Percentiles rank a stretch among this genome's conserved stretches.
phyloP scores from a whole-genome alignment of 2,888 invertebrate species.

The Leucania comma region DNA sequence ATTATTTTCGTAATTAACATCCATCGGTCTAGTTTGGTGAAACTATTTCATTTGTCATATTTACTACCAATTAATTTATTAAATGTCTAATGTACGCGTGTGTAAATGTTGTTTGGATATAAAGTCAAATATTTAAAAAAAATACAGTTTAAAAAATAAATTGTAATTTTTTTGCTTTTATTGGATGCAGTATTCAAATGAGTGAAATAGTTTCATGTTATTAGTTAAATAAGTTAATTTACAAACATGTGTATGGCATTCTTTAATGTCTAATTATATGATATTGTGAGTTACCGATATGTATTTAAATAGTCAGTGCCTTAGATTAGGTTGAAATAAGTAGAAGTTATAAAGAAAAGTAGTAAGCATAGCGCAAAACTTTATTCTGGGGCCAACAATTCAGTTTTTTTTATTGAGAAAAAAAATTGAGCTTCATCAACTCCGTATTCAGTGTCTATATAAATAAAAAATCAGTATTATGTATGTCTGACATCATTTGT shows the following conservation, averaged over 20 bases:
- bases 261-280: neutral
- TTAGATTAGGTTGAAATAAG: slow-evolving; percentile 1
- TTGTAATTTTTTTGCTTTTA: neutral
- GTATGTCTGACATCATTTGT: slow-evolving; percentile 17
- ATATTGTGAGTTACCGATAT: slow-evolving; percentile 20
- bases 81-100: neutral
- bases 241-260: slow-evolving; percentile 5
- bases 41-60: neutral
- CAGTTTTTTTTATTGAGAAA: neutral
- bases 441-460: neutral
- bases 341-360: neutral
- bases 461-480: neutral
- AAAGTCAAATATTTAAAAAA: neutral
- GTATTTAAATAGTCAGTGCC: slow-evolving; percentile 33
- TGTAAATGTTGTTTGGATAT: neutral
- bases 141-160: neutral
- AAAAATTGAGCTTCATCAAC: neutral
- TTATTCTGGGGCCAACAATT: neutral
- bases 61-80: neutral
- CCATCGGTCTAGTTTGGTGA: too few relatives aligned
- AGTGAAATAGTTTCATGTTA: slow-evolving; percentile 11
- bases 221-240: neutral
- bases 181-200: neutral
- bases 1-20: neutral
- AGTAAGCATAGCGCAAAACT: neutral